Evolutionary conservation across 1,140 invertebrate genomes (phyloP).

Genomic region (Tetramorium parvispinum): DNA sequence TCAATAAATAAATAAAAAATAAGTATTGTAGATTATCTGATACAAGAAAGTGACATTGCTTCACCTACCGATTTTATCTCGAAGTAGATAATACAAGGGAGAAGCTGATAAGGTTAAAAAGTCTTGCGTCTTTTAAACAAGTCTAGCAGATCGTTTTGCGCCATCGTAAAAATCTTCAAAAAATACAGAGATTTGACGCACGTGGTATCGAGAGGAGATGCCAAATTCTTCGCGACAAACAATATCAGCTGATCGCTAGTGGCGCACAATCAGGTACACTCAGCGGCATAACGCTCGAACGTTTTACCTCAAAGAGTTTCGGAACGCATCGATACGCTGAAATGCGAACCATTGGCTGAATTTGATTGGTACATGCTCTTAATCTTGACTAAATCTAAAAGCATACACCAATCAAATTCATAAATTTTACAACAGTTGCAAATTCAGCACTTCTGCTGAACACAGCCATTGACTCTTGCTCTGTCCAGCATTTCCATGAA

Average conservation of each 20-base stretch:
- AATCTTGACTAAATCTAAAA: too few species aligned
- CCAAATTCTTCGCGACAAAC: background rate
- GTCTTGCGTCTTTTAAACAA: background rate
- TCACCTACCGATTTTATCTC: background rate
- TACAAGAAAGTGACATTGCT: background rate
- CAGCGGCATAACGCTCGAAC: too few species aligned
- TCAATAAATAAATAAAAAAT: background rate
- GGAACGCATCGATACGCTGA: background rate
- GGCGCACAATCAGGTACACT: background rate
- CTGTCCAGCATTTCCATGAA: too few species aligned
- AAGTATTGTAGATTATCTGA: background rate
- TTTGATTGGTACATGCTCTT: too few species aligned
- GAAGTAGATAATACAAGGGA: background rate
- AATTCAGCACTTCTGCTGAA: too few species aligned
- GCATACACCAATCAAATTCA: too few species aligned
- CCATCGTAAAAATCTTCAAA: background rate
- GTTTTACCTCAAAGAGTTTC: background rate
- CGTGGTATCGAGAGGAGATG: background rate
- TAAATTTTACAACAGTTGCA: too few species aligned
- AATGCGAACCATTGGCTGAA: too few species aligned
- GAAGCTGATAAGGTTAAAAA: background rate
- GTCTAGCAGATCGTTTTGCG: background rate
- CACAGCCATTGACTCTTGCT: too few species aligned
- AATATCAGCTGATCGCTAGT: slow-evolving; percentile 2
- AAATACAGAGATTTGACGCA: background rate